Evolutionary conservation across 1,140 invertebrate species (phyloP).

Genomic region (Phthorimaea operculella): DNA sequence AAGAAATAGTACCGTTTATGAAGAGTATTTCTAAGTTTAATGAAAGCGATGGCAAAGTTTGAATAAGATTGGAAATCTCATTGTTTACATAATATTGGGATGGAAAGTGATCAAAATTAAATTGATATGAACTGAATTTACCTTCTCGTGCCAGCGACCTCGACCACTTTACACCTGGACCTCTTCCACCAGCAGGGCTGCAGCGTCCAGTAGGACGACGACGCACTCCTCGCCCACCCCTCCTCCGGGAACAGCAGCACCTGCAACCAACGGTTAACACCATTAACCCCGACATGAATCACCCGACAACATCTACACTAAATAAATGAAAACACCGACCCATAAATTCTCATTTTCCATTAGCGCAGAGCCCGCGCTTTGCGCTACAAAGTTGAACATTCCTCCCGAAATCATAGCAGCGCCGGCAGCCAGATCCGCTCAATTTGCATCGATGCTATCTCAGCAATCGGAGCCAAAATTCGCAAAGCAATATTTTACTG

Average conservation of each 20-base stretch:
- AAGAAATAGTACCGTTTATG: too few species aligned
- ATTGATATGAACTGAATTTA: conserved; percentile 25
- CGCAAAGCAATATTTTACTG: conserved; percentile 26
- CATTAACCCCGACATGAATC: not conserved
- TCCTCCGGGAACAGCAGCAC: conserved; percentile 87
- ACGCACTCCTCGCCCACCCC: conserved; percentile 85
- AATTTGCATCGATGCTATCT: conserved; percentile 28
- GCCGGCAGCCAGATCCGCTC: not conserved
- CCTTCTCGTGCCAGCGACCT: conserved; percentile 83
- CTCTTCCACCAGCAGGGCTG: conserved; percentile 87
- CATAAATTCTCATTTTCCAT: conserved; percentile 5
- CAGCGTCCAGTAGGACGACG: conserved; percentile 88
- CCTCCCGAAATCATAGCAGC: not conserved
- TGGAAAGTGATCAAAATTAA: too few species aligned
- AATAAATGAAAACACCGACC: not conserved
- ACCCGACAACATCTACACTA: conserved; percentile 1
- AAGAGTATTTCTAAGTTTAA: too few species aligned
- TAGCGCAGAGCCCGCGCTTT: not conserved
- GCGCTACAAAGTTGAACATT: not conserved
- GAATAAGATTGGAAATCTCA: too few species aligned
- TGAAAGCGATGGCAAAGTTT: too few species aligned
- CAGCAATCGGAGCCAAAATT: conserved; percentile 21
- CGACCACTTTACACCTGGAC: conserved; percentile 83
- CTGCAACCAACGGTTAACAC: conserved; percentile 48
- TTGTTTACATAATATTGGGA: too few species aligned